Percentiles rank a stretch among this genome's conserved stretches.
phyloP scores from a whole-genome alignment of 1,140 invertebrate genomes.

The Venustaconcha ellipsiformis region DNA sequence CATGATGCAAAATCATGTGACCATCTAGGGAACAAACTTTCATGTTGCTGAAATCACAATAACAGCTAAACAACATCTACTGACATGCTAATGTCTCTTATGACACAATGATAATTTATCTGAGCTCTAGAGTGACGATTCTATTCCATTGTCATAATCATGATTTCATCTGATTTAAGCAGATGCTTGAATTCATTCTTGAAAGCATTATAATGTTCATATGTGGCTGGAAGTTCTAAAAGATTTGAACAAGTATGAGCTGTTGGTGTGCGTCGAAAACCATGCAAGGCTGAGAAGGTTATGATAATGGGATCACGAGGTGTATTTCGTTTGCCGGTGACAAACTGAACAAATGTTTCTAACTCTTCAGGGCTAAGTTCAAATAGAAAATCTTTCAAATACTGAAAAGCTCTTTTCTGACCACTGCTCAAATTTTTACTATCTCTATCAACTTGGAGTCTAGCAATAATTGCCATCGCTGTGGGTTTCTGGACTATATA shows the following conservation, averaged over 20 bases:
- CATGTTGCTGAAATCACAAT: no score
- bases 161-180: conserved; percentile 3
- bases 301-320: conserved; percentile 6
- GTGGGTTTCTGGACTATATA: conserved; percentile 12
- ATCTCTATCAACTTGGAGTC: not conserved
- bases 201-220: conserved; percentile 11
- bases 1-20: no score
- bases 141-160: not conserved
- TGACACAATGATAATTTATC: no score
- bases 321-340: conserved; percentile 7
- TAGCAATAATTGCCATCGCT: conserved; percentile 5
- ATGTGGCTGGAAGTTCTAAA: conserved; percentile 15
- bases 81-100: no score
- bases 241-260: conserved; percentile 17
- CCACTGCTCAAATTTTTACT: not conserved
- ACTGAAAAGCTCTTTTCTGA: not conserved
- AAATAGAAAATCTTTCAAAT: conserved; percentile 3
- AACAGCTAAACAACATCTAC: no score
- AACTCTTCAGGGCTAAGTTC: conserved; percentile 6
- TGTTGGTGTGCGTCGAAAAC: not conserved
- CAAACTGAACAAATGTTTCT: conserved; percentile 14
- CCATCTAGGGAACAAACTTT: no score
- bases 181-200: conserved; percentile 12
- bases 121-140: no score
- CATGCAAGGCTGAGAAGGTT: not conserved